Evolutionary conservation across 2,888 invertebrate species (phyloP).

Genomic region (Perizoma flavofasciatum): DNA sequence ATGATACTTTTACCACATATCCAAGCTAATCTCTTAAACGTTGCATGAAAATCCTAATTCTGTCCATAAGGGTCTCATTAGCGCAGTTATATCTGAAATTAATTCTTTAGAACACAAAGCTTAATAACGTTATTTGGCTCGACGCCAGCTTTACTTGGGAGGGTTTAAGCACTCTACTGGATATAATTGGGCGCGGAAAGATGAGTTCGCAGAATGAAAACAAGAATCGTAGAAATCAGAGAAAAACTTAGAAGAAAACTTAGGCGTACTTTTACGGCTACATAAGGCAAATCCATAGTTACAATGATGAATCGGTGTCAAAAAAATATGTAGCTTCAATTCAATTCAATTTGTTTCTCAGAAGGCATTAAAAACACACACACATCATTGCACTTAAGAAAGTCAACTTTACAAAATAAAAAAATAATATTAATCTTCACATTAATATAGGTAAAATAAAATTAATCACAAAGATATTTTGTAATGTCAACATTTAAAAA

Average conservation of each 20-base stretch:
- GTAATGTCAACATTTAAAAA: too few species aligned
- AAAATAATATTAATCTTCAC: too few species aligned
- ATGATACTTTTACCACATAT: not conserved
- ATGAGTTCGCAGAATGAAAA: slow-evolving; percentile 20
- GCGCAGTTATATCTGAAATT: slow-evolving; percentile 39
- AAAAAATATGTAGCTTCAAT: too few species aligned
- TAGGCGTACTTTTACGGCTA: too few species aligned
- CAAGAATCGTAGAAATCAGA: slow-evolving; percentile 3
- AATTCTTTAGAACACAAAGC: slow-evolving; percentile 46
- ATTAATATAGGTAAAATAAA: too few species aligned
- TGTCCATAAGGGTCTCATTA: slow-evolving; percentile 25
- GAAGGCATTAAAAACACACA: too few species aligned
- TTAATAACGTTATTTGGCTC: slow-evolving; percentile 49
- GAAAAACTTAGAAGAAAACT: not conserved
- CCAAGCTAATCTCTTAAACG: not conserved
- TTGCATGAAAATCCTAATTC: slow-evolving; percentile 2
- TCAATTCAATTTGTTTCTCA: too few species aligned
- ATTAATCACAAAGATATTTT: too few species aligned
- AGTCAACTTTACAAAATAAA: too few species aligned
- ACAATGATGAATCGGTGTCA: too few species aligned
- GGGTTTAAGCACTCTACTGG: slow-evolving; percentile 16
- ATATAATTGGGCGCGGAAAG: slow-evolving; percentile 26
- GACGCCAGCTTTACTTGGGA: slow-evolving; percentile 33
- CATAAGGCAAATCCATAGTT: too few species aligned
- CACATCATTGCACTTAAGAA: too few species aligned